Evolutionary conservation across 2,888 invertebrate species (phyloP).

Genomic region (Acholoe squamosa): DNA sequence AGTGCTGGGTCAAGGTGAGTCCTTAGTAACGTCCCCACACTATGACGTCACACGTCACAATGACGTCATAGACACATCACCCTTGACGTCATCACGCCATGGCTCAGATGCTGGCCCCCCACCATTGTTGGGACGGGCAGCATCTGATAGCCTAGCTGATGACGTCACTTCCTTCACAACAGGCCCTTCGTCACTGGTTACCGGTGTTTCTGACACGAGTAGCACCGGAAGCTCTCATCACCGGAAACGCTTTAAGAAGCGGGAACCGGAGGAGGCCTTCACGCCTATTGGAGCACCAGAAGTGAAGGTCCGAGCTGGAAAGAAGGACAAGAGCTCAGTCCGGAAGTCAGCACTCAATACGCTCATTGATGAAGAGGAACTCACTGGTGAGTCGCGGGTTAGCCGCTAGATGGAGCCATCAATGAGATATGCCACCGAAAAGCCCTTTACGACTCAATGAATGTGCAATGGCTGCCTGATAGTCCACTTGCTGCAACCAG

Average conservation of each 20-base stretch:
- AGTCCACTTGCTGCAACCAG: not conserved
- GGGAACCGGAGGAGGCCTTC: not conserved
- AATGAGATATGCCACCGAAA: not conserved
- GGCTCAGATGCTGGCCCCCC: slow-evolving; percentile 48
- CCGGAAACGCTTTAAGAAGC: slow-evolving; percentile 22
- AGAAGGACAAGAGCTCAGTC: slow-evolving; percentile 56
- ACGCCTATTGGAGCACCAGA: not conserved
- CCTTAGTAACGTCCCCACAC: not conserved
- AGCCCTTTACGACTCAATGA: not conserved
- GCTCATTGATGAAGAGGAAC: slow-evolving; percentile 39
- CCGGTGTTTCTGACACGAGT: slow-evolving; percentile 49
- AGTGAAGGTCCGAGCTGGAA: slow-evolving; percentile 53
- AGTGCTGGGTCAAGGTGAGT: slow-evolving; percentile 43
- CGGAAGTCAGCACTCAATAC: slow-evolving; percentile 59
- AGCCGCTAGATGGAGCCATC: not conserved
- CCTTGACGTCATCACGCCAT: slow-evolving; percentile 42
- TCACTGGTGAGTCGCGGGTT: slow-evolving; percentile 7
- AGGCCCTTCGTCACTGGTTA: not conserved
- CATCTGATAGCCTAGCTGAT: not conserved
- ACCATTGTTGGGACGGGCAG: not conserved
- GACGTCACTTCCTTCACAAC: not conserved
- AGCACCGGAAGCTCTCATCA: not conserved
- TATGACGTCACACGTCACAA: not conserved
- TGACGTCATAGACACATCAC: slow-evolving; percentile 37
- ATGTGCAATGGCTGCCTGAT: not conserved